These are phyloP conservation scores for Omphaloscelis lunosa DNA, from an alignment of 2,888 invertebrate genomes.

Conservation along the genomic window DNA sequence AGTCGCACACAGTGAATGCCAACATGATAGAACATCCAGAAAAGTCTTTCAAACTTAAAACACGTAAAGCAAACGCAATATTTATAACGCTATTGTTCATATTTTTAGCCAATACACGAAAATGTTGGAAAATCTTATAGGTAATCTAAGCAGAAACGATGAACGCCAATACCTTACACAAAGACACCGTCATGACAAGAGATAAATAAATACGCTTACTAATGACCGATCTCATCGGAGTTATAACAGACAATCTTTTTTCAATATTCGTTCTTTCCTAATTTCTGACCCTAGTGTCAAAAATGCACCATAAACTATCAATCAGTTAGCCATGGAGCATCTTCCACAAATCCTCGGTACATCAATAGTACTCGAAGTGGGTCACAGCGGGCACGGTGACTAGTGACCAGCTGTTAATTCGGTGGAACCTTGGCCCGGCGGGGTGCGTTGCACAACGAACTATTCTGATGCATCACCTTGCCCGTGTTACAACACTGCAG, in stretches of 20 bases:
- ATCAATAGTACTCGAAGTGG: conserved; percentile 60
- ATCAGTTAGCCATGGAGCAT: conserved; percentile 24
- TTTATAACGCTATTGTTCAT: background rate
- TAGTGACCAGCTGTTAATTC: conserved; percentile 71
- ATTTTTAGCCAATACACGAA: background rate
- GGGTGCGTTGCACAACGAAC: conserved; percentile 80
- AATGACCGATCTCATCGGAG: background rate
- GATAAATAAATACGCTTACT: no score
- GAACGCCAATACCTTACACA: background rate
- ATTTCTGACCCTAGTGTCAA: background rate
- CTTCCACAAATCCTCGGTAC: conserved; percentile 19
- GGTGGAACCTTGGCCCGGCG: conserved; percentile 77
- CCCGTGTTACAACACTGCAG: conserved; percentile 69
- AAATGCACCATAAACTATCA: conserved; percentile 10
- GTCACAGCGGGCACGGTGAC: conserved; percentile 61
- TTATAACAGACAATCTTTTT: background rate
- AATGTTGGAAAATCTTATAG: background rate
- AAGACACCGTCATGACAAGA: background rate
- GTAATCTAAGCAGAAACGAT: background rate
- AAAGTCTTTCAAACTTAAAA: background rate
- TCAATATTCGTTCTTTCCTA: background rate
- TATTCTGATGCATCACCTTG: conserved; percentile 83
- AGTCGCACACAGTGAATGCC: background rate
- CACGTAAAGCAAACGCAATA: background rate
- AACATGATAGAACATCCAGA: background rate